Conservation (phyloP, 2,888 invertebrate genomes). For the Bibio marci region DNA sequence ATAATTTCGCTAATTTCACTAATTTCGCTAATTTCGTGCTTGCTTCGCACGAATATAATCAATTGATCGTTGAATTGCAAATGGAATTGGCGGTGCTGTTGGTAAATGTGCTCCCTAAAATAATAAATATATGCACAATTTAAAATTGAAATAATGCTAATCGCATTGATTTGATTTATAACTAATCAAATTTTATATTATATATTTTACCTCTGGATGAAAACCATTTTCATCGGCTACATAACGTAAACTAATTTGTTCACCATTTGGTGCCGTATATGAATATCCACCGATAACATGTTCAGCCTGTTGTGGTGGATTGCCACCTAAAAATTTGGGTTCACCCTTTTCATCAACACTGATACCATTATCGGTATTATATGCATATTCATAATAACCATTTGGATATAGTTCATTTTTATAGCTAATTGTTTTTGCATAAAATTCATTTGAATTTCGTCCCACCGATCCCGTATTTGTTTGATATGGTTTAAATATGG, state of each 20-base stretch:
- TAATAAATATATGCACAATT: not conserved
- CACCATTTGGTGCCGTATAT: slow-evolving; percentile 44
- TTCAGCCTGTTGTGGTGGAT: slow-evolving; percentile 25
- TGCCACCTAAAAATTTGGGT: slow-evolving; percentile 34
- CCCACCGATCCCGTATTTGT: not conserved
- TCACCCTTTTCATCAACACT: slow-evolving; percentile 38
- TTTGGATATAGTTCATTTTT: slow-evolving; percentile 30
- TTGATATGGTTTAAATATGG: not conserved
- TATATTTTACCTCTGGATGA: slow-evolving; percentile 35
- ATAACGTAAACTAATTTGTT: slow-evolving; percentile 37
- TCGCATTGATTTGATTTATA: slow-evolving; percentile 23
- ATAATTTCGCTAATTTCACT: too few relatives aligned
- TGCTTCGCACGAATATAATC: slow-evolving; percentile 19
- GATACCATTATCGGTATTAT: slow-evolving; percentile 45
- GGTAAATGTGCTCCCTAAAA: slow-evolving; percentile 38
- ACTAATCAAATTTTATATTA: too few relatives aligned
- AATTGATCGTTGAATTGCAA: slow-evolving; percentile 45
- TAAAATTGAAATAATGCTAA: slow-evolving; percentile 6
- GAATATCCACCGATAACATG: slow-evolving; percentile 35
- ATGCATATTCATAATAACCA: slow-evolving; percentile 32
- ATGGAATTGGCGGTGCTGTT: slow-evolving; percentile 46
- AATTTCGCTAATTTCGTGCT: too few relatives aligned
- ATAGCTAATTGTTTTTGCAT: slow-evolving; percentile 25
- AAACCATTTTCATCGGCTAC: slow-evolving; percentile 53
- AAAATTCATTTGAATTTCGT: not conserved